These are phyloP conservation scores for Chiloscyllium plagiosum DNA, from an alignment of 2,113 vertebrate species.

Conservation along the genomic window DNA sequence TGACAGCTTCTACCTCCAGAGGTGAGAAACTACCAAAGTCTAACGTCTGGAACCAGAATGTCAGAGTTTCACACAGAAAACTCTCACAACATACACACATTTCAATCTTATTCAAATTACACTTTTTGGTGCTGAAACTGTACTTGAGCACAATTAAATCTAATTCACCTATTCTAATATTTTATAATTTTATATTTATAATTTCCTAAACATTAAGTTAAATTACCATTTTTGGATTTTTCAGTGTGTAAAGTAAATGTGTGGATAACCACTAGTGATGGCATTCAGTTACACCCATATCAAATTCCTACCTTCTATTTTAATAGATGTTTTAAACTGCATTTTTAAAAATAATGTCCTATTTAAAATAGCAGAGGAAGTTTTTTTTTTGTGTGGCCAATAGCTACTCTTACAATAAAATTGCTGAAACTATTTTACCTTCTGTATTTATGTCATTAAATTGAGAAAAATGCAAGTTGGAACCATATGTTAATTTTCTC, in stretches of 20 bases:
- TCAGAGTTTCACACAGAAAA: neutral
- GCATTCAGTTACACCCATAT: neutral
- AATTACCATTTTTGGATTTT: neutral
- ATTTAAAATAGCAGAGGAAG: neutral
- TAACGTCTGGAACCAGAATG: conserved; percentile 40
- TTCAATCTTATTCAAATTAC: neutral
- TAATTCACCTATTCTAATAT: neutral
- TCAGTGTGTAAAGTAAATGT: neutral
- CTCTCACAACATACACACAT: neutral
- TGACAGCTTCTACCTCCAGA: conserved; percentile 38
- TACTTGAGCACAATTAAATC: neutral
- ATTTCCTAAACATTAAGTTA: neutral
- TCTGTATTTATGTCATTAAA: neutral
- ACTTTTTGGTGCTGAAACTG: neutral
- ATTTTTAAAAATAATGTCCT: neutral
- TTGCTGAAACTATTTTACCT: neutral
- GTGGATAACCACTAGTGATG: neutral
- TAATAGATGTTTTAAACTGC: neutral
- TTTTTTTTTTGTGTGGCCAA: neutral
- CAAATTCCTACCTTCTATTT: neutral
- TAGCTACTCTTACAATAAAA: neutral
- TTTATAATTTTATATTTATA: neutral
- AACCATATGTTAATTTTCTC: neutral
- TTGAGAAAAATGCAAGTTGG: neutral
- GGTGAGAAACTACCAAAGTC: neutral